Evolutionary conservation across 2,888 invertebrate species (phyloP).

Genomic region (Anthrax anthrax): DNA sequence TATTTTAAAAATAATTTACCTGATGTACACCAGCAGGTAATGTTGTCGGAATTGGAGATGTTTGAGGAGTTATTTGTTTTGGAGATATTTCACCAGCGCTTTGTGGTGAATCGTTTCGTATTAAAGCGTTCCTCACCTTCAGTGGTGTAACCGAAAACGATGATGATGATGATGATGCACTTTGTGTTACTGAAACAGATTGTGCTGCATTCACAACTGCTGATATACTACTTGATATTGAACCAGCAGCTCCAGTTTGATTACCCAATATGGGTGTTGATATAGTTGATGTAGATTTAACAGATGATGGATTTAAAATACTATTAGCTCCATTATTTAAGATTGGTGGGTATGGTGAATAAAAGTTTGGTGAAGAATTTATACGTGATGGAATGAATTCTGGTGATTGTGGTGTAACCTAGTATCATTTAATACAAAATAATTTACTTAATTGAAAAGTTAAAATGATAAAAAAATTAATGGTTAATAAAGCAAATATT

Average conservation of each 20-base stretch:
- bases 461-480: not conserved
- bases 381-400: slow-evolving; percentile 40
- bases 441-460: no score
- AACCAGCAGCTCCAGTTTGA: slow-evolving; percentile 24
- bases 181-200: slow-evolving; percentile 20
- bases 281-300: slow-evolving; percentile 12
- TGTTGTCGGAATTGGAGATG: slow-evolving; percentile 34
- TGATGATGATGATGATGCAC: slow-evolving; percentile 12
- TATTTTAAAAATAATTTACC: slow-evolving; percentile 17
- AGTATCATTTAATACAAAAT: slow-evolving; percentile 20
- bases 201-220: slow-evolving; percentile 15
- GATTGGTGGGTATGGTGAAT: slow-evolving; percentile 31
- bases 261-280: slow-evolving; percentile 20
- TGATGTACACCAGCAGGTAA: slow-evolving; percentile 32
- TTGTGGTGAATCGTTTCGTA: slow-evolving; percentile 28
- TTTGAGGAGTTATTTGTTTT: slow-evolving; percentile 36
- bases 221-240: slow-evolving; percentile 15
- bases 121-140: slow-evolving; percentile 13
- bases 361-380: slow-evolving; percentile 31
- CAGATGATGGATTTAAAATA: slow-evolving; percentile 13
- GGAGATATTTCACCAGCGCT: slow-evolving; percentile 33
- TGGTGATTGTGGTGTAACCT: slow-evolving; percentile 39
- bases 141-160: slow-evolving; percentile 16
- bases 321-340: slow-evolving; percentile 21
- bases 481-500: not conserved